These are phyloP conservation scores for Lampris incognitus DNA, from an alignment of 2,113 vertebrate species.

Conservation along the genomic window DNA sequence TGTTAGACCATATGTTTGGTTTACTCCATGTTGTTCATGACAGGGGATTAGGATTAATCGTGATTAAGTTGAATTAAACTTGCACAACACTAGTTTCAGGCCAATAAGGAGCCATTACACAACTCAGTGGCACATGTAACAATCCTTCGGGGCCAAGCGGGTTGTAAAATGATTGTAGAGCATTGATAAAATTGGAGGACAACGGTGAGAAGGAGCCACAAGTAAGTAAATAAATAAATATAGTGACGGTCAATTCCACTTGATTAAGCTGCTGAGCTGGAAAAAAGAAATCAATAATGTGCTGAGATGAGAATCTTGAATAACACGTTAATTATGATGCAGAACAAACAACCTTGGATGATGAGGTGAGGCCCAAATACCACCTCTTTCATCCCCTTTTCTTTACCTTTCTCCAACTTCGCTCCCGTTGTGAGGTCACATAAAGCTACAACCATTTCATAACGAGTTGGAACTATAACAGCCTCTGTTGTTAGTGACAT, in stretches of 20 bases:
- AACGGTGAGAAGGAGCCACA: slow-evolving; percentile 39
- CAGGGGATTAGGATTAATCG: slow-evolving; percentile 76
- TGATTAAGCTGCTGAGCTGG: slow-evolving; percentile 58
- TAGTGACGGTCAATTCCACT: slow-evolving; percentile 62
- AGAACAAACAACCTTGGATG: slow-evolving; percentile 50
- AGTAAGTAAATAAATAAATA: slow-evolving; percentile 10
- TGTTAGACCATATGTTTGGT: slow-evolving; percentile 72
- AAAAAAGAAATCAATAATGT: slow-evolving; percentile 59
- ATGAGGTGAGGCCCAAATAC: slow-evolving; percentile 24
- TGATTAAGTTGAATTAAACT: slow-evolving; percentile 74
- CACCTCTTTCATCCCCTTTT: slow-evolving; percentile 22
- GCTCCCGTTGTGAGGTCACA: slow-evolving; percentile 26
- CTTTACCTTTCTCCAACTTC: slow-evolving; percentile 3
- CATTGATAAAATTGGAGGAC: slow-evolving; percentile 52
- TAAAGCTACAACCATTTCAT: slow-evolving; percentile 43
- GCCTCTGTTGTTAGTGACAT: slow-evolving; percentile 55
- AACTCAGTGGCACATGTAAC: slow-evolving; percentile 26
- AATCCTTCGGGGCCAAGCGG: background rate
- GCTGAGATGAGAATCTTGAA: slow-evolving; percentile 70
- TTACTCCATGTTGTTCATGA: slow-evolving; percentile 50
- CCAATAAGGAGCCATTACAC: slow-evolving; percentile 61
- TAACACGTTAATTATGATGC: slow-evolving; percentile 67
- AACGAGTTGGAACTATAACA: slow-evolving; percentile 59
- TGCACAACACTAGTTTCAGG: slow-evolving; percentile 47
- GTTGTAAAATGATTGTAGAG: slow-evolving; percentile 22